A percentile compares a stretch with the other conserved stretches of the same genome.
Conservation (phyloP, 2,888 invertebrate species). For the Lochmaea crataegi region DNA sequence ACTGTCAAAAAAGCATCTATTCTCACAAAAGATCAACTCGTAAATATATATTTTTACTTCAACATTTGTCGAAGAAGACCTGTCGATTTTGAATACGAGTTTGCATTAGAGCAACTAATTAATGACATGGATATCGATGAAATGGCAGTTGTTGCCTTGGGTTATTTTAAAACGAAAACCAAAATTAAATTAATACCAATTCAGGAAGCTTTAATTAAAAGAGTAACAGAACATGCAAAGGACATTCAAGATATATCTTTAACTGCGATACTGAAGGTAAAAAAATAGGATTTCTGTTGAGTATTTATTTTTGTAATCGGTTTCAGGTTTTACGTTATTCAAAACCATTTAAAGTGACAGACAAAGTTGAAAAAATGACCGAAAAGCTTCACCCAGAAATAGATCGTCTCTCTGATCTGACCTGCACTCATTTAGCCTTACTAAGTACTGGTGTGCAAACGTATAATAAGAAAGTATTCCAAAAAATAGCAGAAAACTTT, state of each 20-base stretch:
- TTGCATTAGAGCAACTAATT: constrained; percentile 68
- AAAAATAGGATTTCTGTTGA: too few species aligned
- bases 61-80: constrained; percentile 71
- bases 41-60: constrained; percentile 76
- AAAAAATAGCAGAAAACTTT: constrained; percentile 69
- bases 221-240: constrained; percentile 67
- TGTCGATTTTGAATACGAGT: constrained; percentile 75
- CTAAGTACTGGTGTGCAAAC: constrained; percentile 69
- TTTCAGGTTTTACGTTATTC: constrained; percentile 71
- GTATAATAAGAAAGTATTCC: constrained; percentile 65
- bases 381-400: constrained; percentile 69
- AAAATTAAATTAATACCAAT: constrained; percentile 70
- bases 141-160: constrained; percentile 78
- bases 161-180: constrained; percentile 81
- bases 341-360: constrained; percentile 63
- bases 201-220: constrained; percentile 58
- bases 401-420: constrained; percentile 70
- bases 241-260: constrained; percentile 74
- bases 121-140: constrained; percentile 73
- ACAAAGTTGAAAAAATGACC: constrained; percentile 67
- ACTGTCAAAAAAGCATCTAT: constrained; percentile 70
- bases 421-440: constrained; percentile 75
- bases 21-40: constrained; percentile 72
- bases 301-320: background rate
- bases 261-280: constrained; percentile 73